Evolutionary conservation across 2,797 vertebrate genomes (phyloP).

Genomic region (Scolopax bukidnonensis): DNA sequence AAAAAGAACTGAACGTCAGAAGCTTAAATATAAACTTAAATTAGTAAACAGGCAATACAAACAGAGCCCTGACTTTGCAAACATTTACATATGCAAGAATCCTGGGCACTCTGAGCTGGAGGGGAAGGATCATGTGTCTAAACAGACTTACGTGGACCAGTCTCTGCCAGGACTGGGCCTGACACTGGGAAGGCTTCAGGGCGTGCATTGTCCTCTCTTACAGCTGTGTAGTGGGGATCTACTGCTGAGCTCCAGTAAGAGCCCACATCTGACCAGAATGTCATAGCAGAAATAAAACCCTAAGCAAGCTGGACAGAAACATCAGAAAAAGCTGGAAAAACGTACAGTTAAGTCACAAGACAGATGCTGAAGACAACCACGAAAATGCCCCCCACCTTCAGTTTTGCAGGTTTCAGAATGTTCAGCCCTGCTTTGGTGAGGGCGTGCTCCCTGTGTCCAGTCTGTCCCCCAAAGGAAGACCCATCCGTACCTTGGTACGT

Average conservation of each 20-base stretch:
- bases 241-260: not conserved
- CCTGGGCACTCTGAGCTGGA: not conserved
- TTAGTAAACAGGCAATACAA: slow-evolving; percentile 15
- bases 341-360: not conserved
- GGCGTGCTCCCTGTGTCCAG: not conserved
- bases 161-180: not conserved
- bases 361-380: not conserved
- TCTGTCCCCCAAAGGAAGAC: not conserved
- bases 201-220: not conserved
- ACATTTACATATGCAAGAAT: slow-evolving; percentile 23
- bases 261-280: not conserved
- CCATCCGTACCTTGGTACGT: not conserved
- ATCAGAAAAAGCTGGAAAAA: not conserved
- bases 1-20: not conserved
- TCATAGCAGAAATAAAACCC: not conserved
- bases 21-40: slow-evolving; percentile 13
- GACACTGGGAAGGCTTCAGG: not conserved
- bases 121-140: not conserved
- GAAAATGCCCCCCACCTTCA: not conserved
- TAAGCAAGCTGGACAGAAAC: not conserved
- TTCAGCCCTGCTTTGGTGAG: not conserved
- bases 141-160: not conserved
- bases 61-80: not conserved
- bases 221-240: not conserved
- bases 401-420: not conserved